Evolutionary conservation across 2,797 vertebrate genomes (phyloP), one percentile per base, ranked within the genome.

Genomic region (Selene dorsalis): DNA sequence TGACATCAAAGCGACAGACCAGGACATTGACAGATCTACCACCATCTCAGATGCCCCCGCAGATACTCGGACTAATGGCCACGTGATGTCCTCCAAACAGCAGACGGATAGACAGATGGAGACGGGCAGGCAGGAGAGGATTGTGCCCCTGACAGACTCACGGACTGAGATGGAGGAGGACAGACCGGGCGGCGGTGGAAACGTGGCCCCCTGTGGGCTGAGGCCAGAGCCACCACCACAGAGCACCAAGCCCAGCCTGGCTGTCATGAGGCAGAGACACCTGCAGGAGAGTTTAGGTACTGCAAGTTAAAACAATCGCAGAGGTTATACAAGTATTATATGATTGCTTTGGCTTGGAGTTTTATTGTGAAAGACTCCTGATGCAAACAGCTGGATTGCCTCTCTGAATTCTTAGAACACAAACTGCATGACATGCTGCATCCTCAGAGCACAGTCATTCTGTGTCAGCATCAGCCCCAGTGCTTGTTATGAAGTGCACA

Each of bases 201-300:
- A 47, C 8, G 38, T 53, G 48, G 45, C 43, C 63, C 85, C 79
- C 24, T 60, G 77, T 57, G 92, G 83, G 57, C 66, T 65, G 57
- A 96, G 91, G 84, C 95, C 96, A 0, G 94, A 94, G 4, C 95
- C 94, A 0, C 96, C 95, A 0, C 89, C 93, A 2, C 96, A 97
- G 89, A 93, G 88, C 90, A 76, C 73, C 90, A 97, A 96, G 73
- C 95, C 95, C 2, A 94, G 89, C 63, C 93, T 96, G 86, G 87
- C 88, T 9, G 92, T 80, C 66, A 94, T 95, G 87, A 95, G 94
- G 45, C 93, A 96, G 83, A 93, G 95, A 78, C 95, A 96, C 81
- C 95, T 96, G 88, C 94, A 93, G 94, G 94, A 94, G 62, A 93
- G 89, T 82, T 86, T 91, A 80, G 94, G 95, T 95, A 95, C 73